These are phyloP conservation scores for Rosalia funebris DNA, from an alignment of 2,888 invertebrate species.

Conservation along the genomic window DNA sequence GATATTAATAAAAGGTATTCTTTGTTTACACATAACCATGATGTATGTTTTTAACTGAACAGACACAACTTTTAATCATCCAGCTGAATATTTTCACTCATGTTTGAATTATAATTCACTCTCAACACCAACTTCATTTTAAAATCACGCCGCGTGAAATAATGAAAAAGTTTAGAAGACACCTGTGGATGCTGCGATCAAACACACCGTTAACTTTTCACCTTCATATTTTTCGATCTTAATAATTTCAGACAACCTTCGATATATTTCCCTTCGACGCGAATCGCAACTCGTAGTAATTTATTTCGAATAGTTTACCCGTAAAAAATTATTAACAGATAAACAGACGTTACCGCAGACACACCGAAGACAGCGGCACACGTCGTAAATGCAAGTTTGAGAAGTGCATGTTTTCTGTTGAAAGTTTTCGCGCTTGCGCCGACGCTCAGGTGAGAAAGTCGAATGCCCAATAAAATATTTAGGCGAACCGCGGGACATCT, in stretches of 20 bases:
- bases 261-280: not conserved
- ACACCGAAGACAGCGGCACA: conserved; percentile 33
- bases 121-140: conserved; percentile 37
- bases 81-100: conserved; percentile 16
- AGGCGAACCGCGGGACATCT: conserved; percentile 36
- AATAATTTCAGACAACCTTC: not conserved
- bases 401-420: conserved; percentile 49
- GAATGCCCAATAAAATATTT: conserved; percentile 46
- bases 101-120: conserved; percentile 23
- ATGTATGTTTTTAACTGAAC: conserved; percentile 27
- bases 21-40: conserved; percentile 40
- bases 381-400: conserved; percentile 48
- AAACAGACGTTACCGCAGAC: conserved; percentile 27
- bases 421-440: conserved; percentile 48
- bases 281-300: not conserved
- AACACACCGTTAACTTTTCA: conserved; percentile 24
- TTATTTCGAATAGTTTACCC: not conserved
- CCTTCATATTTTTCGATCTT: conserved; percentile 1
- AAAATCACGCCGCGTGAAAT: conserved; percentile 32
- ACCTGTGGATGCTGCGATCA: conserved; percentile 47
- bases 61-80: conserved; percentile 20
- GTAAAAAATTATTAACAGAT: conserved; percentile 19
- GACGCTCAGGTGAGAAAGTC: conserved; percentile 41
- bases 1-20: conserved; percentile 42
- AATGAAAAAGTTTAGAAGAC: conserved; percentile 41